Conservation (phyloP, 2,888 invertebrate genomes). For the Eupeodes luniger region DNA sequence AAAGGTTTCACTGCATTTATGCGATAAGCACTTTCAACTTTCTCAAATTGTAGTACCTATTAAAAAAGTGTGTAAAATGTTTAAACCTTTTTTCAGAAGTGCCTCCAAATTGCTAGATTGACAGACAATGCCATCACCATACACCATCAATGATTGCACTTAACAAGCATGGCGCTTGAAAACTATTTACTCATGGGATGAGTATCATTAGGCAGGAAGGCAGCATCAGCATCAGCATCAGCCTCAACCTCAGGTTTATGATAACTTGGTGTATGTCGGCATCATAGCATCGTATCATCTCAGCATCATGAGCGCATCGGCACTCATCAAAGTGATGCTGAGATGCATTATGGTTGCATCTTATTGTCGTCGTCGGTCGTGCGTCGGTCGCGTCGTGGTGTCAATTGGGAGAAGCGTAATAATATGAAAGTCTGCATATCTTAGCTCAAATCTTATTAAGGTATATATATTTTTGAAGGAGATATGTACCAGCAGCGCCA, state of each 20-base stretch:
- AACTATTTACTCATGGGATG: constrained; percentile 42
- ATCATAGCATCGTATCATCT: neutral
- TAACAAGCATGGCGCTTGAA: constrained; percentile 61
- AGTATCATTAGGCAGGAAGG: constrained; percentile 49
- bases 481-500: neutral
- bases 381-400: neutral
- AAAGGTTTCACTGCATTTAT: neutral
- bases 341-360: constrained; percentile 35
- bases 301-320: neutral
- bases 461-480: constrained; percentile 8
- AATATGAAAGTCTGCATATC: constrained; percentile 18
- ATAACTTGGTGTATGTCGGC: neutral
- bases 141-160: constrained; percentile 45
- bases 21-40: constrained; percentile 26
- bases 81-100: constrained; percentile 26
- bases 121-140: constrained; percentile 25
- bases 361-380: constrained; percentile 3
- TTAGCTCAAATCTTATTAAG: constrained; percentile 8
- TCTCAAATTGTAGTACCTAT: neutral
- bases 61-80: neutral
- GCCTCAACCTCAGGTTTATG: neutral
- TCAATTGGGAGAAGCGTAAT: neutral
- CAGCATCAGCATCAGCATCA: neutral
- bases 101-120: constrained; percentile 24
- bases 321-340: constrained; percentile 16